Evolutionary conservation across 1,140 invertebrate species (phyloP), one percentile per base, ranked within the genome.

Genomic region (Caenorhabditis latens): DNA sequence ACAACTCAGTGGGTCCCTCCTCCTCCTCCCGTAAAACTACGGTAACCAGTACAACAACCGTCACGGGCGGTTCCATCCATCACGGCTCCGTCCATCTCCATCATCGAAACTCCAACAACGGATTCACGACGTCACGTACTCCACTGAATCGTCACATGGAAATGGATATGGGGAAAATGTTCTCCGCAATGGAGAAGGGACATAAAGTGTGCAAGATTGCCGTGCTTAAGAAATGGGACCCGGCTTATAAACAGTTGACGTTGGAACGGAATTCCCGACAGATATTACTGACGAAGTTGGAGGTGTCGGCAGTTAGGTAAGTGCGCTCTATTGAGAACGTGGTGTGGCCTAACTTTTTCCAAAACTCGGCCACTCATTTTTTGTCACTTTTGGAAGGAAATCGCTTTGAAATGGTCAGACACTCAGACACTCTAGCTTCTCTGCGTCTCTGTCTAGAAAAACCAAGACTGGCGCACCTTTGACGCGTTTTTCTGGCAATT

Each of bases 201-300:
- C 84, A 90, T 63, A 89, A 89, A 71, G 91, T 91, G 19, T 92
- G 91, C 58, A 91, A 91, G 83, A 61, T 92, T 67, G 43, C 87
- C 3, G 84, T 92, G 16, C 46, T 91, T 14, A 92, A 92, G 63
- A 90, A 91, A 88, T 92, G 90, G 89, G 91, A 92, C 63, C 89
- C 90, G 3, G 40, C 83, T 4, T 92, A 92, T 61, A 90, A 92
- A 43, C 79, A 84, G 43, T 88, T 92, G 19, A 86, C 79, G 11
- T 88, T 92, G 14, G 90, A 90, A 57, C 88, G 87, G 42, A 89
- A 91, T 21, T 91, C 90, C 11, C 86, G 88, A 9, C 92, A 92
- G 86, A 83, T 92, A 21, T 75, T 91, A 19, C 61, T 92, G 32
- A 88, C 88, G 6, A 92, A 92, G 84, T 71, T 75, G 42, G 89